Base-by-base conservation (phyloP, 2,888 invertebrate species). In the Tholera decimalis region DNA sequence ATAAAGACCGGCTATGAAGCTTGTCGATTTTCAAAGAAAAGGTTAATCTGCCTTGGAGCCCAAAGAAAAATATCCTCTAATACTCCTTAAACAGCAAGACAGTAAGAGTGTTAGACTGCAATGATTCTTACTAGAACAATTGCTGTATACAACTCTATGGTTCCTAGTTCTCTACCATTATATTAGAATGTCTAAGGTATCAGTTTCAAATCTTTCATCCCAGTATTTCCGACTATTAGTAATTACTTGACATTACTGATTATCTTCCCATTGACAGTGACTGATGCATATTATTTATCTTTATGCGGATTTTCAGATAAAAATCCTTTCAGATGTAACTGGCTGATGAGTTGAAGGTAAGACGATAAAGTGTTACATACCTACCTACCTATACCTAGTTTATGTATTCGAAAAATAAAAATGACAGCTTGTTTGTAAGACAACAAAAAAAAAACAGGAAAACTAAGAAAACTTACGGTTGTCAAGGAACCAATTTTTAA, bases 181-280 rank as follows among this genome's bases (percentile, higher is more conserved):
- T 39, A 39, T 49, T 43, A 47, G 24, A 59, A 58, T 55, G 26
- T 44, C 24, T 47, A 24, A 28, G 13, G 35, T 62, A 46, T 72
- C 55, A 47, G n/a, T 58, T 56, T 60, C 11, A 28, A 53, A 56
- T 71, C 44, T 44, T 1, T 3, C 4, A 26, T 46, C 44, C 11
- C 30, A 60, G 22, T 9, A 28, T 56, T 59, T 54, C 60, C 22
- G 37, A 35, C 24, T 26, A 20, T 20, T 37, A 6, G 47, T 20
- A 70, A 66, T 71, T 64, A 46, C 43, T 3, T 44, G 51, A 53
- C 55, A 30, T 33, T 26, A 56, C 35, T 55, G 44, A 58, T 69
- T 58, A 75, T 39, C 50, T 47, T 24, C 3, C 20, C n/a, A 44
- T 49, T 43, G 43, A 41, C 43, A 55, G 50, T 50, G 30, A 69